Evolutionary conservation across 2,888 invertebrate genomes (phyloP).

Genomic region (Tetranychus truncatus): DNA sequence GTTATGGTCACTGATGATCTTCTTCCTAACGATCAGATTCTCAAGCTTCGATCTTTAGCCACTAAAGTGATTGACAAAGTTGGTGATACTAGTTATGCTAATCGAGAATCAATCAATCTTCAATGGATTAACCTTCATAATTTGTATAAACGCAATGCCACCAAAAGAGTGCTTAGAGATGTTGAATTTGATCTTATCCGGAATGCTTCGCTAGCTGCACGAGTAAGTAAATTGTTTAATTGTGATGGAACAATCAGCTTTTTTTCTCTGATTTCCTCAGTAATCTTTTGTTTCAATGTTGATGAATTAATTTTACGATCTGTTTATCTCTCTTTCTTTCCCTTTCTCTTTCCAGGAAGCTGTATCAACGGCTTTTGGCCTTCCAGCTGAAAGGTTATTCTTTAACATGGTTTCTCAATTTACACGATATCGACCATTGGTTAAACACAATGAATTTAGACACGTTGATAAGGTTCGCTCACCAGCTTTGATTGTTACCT

Average conservation of each 20-base stretch:
- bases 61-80: constrained; percentile 9
- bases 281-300: no score
- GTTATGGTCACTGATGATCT: constrained; percentile 6
- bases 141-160: not conserved
- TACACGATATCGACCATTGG: constrained; percentile 9
- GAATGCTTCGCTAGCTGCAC: constrained; percentile 5
- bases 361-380: constrained; percentile 8
- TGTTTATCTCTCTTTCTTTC: no score
- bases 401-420: constrained; percentile 12
- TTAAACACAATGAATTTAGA: constrained; percentile 2
- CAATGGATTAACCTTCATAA: constrained; percentile 13
- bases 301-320: not conserved
- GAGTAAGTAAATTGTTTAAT: not conserved
- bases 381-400: not conserved
- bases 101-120: constrained; percentile 13
- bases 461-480: constrained; percentile 15
- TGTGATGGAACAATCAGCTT: no score
- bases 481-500: constrained; percentile 10
- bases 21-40: not conserved
- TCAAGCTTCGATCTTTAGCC: not conserved
- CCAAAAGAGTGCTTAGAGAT: not conserved
- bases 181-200: constrained; percentile 4
- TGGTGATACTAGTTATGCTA: constrained; percentile 9
- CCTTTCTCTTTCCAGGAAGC: not conserved
- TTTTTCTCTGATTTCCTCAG: no score